These are phyloP conservation scores for Deilephila porcellus DNA, from an alignment of 2,888 invertebrate species.

Conservation along the genomic window DNA sequence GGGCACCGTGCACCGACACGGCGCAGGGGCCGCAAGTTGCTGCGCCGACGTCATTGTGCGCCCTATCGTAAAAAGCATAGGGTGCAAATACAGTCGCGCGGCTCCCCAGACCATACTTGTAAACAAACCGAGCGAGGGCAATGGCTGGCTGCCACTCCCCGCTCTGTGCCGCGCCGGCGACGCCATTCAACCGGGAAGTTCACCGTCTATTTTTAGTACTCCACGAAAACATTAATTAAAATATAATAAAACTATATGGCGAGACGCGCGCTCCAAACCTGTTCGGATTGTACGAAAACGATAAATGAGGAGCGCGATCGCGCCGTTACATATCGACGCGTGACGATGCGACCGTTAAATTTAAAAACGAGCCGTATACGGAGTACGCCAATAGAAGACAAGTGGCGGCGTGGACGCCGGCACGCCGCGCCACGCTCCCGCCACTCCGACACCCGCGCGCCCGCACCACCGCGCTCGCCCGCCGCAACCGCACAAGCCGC, in stretches of 20 bases:
- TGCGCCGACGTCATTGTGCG: conserved; percentile 57
- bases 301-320: background rate
- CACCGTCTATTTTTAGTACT: conserved; percentile 82
- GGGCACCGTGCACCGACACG: conserved; percentile 52
- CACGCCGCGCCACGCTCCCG: background rate
- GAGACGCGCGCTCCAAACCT: background rate
- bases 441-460: background rate
- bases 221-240: conserved; percentile 50
- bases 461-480: background rate
- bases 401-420: conserved; percentile 27
- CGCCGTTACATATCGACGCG: conserved; percentile 24
- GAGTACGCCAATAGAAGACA: conserved; percentile 31
- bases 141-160: conserved; percentile 81
- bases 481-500: background rate
- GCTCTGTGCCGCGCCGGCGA: conserved; percentile 66
- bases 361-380: conserved; percentile 31
- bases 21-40: conserved; percentile 54
- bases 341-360: conserved; percentile 32
- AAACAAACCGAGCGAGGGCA: conserved; percentile 84
- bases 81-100: conserved; percentile 64
- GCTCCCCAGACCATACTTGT: conserved; percentile 67
- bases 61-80: conserved; percentile 62
- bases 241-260: conserved; percentile 48
- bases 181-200: conserved; percentile 85
- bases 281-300: background rate